Evolutionary conservation across 2,113 vertebrate genomes (phyloP).

Genomic region (Alligator mississippiensis): DNA sequence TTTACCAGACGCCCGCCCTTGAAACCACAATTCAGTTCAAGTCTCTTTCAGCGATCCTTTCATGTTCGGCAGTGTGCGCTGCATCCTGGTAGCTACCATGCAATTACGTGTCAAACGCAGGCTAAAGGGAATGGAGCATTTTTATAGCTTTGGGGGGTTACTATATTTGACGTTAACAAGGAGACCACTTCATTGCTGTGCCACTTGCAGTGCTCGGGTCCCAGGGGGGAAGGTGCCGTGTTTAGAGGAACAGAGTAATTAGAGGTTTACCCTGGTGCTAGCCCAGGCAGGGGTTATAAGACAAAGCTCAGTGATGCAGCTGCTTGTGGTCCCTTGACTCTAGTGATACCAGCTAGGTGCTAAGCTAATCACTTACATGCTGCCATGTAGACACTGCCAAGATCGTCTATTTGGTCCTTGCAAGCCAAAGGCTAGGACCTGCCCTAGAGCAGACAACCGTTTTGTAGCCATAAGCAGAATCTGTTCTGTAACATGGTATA

Average conservation of each 20-base stretch:
- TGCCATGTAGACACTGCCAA: not conserved
- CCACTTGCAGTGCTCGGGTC: not conserved
- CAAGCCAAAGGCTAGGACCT: not conserved
- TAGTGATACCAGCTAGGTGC: not conserved
- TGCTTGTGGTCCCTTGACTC: not conserved
- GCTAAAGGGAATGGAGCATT: not conserved
- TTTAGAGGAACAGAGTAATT: not conserved
- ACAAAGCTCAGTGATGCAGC: not conserved
- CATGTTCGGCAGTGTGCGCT: not conserved
- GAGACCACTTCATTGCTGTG: conserved; percentile 27
- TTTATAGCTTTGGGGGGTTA: not conserved
- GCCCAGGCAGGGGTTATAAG: not conserved
- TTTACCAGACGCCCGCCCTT: not conserved
- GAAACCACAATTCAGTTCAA: not conserved
- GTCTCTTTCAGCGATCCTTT: not conserved
- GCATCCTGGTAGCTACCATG: not conserved
- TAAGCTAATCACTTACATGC: not conserved
- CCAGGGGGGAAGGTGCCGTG: not conserved
- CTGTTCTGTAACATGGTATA: not conserved
- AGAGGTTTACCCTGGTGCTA: not conserved
- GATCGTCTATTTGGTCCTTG: not conserved
- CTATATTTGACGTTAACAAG: conserved; percentile 34
- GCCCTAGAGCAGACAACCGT: not conserved
- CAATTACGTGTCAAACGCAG: not conserved
- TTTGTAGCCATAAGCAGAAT: not conserved